Evolutionary conservation across 2,888 invertebrate genomes (phyloP), one percentile per base, ranked within the genome.

Genomic region (Phrixothrix hirtus): DNA sequence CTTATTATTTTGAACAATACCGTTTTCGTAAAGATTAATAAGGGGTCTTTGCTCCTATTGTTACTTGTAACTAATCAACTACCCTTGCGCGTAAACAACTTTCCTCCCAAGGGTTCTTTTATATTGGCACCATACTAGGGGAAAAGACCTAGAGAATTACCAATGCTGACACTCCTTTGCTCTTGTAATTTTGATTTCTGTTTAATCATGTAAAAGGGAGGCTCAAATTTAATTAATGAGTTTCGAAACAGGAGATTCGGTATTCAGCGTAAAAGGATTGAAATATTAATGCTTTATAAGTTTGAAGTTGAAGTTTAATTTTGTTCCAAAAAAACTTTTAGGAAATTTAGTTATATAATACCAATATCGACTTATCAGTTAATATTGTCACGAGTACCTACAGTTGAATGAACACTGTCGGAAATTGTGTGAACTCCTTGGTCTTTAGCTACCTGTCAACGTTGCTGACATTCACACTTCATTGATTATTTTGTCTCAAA

Each of bases 81-180:
- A 17, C 42, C 42, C 42, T 34, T 32, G 21, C 21, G 42, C 42
- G 42, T 43, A 43, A 42, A 43, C 42, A 43, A 43, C 42, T 43
- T 43, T 34, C 42, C 13, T 43, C 42, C 42, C 42, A 26, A 43
- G 32, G 42, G 42, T 43, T 43, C 42, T 43, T 43, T 43, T 43
- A 43, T 43, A 43, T 43, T 21, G 21, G 21, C 21, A 21, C 21
- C 21, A 21, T 21, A 21, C 21, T 21, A 21, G 21, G 21, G 21
- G 21, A 21, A 3, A 7, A 21, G n/a, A 21, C 21, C 21, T 21
- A 5, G 21, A 3, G 7, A 21, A 21, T 5, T 21, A 7, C 21
- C 21, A n/a, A n/a, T n/a, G n/a, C n/a, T n/a, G n/a, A n/a, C n/a
- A 21, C 21, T 21, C 21, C 21, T 21, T 7, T 7, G 21, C 21